Evolutionary conservation across 2,797 vertebrate genomes (phyloP), one percentile per base, ranked within the genome.

Genomic region (Bovichtus variegatus): DNA sequence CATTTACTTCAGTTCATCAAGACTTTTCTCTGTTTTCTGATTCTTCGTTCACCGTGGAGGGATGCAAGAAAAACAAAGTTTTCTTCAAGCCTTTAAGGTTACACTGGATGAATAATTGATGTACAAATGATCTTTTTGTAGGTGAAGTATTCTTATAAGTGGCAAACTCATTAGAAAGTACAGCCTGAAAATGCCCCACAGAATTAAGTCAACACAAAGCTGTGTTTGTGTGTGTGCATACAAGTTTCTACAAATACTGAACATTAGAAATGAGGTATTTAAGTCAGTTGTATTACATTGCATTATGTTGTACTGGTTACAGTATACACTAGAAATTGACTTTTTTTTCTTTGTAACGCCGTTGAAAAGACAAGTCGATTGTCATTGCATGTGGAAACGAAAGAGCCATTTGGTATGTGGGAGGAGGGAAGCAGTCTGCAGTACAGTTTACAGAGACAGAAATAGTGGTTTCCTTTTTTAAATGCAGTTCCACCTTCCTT

Each of bases 371-470:
- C 25, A 55, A 70, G 62, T 84, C 11, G 1, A 71, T 79, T 44
- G 79, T 83, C 79, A 76, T 66, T 83, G 67, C 29, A 66, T 11
- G 19, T 34, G 38, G 18, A 80, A 63, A 82, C 69, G 73, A 34
- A 78, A 25, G 25, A 70, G 63, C 50, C 51, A 38, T 85, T 80
- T 27, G 43, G 38, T 50, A n/a, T 46, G 41, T 72, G 62, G 47
- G 72, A 25, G 60, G 64, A 66, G 34, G 38, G 50, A 60, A 41
- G 25, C 49, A 44, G 61, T 57, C 36, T 58, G 29, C 51, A 57
- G 46, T 55, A 57, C 40, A 46, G 23, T 19, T 15, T 18, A 10
- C 27, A 71, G 16, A 43, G 49, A 47, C 19, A 41, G 21, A 53
- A 57, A 55, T 15, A 4, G 10, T 53, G 41, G 43, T 67, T 76